Evolutionary conservation across 2,113 vertebrate genomes (phyloP), one percentile per base, ranked within the genome.

Genomic region (Dicaeum eximium): DNA sequence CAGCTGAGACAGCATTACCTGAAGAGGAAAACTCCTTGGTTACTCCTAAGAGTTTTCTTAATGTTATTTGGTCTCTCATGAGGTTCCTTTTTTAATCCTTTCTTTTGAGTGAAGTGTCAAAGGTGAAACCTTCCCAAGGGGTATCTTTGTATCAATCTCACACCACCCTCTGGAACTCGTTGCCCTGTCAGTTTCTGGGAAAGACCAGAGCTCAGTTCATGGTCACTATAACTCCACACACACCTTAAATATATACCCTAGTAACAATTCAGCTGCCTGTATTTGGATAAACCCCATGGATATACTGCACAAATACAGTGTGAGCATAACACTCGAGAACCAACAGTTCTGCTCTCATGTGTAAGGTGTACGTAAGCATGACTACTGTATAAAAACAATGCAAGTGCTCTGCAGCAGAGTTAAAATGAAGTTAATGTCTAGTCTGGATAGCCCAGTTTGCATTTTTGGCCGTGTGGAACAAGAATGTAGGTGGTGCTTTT

Each of bases 321-420:
- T 30, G 20, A 77, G 16, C 11, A 21, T 11, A 50, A 42, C 5
- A 6, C 50, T 50, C 3, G 0, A 1, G 0, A 35, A 53, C 19
- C 28, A 21, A 5, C 4, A 21, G 13, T 54, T 96, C 23, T 37
- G 12, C 42, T 92, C 84, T 73, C 18, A 19, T 4, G 5, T 28
- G 24, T 48, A 44, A 73, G 12, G 15, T 37, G 31, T 61, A 13
- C 2, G 7, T 24, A 31, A 3, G 2, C 5, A 17, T 15, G 3
- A 88, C 44, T 51, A 42, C 8, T 3, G 2, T 33, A 35, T 23
- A 82, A 90, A 92, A 77, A 25, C 38, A 5, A 23, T 17, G 11
- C 8, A 9, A 81, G 27, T 25, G 20, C 17, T 77, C 70, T 75
- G 61, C 33, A 87, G 31, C 6, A 65, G 31, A 69, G 48, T 56